Base-by-base conservation (phyloP, 2,888 invertebrate genomes). In the Terebella lapidaria region DNA sequence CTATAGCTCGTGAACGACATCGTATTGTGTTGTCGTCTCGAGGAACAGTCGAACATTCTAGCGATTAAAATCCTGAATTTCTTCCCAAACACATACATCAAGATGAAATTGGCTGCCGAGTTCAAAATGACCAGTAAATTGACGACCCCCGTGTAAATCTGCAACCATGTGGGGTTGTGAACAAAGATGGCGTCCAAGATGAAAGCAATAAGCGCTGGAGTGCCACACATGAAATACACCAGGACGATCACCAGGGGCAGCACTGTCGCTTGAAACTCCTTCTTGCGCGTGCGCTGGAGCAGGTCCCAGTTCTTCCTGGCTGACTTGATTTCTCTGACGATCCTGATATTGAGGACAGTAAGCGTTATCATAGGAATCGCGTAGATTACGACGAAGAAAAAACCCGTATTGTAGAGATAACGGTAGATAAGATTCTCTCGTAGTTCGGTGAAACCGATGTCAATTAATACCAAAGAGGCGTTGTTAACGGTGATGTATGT, bases 31-130 rank as follows among this genome's bases (percentile, higher is more conserved):
- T n/a, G n/a, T n/a, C n/a, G n/a, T n/a, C n/a, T n/a, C n/a, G n/a
- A n/a, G n/a, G n/a, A n/a, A 35, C 42, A 35, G n/a, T 10, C 42
- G n/a, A 35, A 35, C 42, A 35, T 10, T n/a, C n/a, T 10, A 35
- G 42, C 28, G 15, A 66, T 45, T 61, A 67, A 59, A 22, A 27
- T 71, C 70, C 76, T 71, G 65, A 78, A 78, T 59, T 74, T 75
- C 60, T 75, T 75, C 45, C 77, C 77, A 67, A 77, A 77, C 72
- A 75, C 74, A 60, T 77, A 77, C 66, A 77, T 75, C 3, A 78
- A 64, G 22, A 77, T 67, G 55, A 78, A 78, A 68, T 78, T 78
- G 29, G 76, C 72, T 1, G 77, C 72, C 0, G 77, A 76, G 62
- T 77, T 74, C 28, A 75, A 57, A 2, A 71, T 72, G 10, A 77